Evolutionary conservation across 92 coral and sea anemone genomes (phyloP).

Genomic region (Paramuricea clavata): DNA sequence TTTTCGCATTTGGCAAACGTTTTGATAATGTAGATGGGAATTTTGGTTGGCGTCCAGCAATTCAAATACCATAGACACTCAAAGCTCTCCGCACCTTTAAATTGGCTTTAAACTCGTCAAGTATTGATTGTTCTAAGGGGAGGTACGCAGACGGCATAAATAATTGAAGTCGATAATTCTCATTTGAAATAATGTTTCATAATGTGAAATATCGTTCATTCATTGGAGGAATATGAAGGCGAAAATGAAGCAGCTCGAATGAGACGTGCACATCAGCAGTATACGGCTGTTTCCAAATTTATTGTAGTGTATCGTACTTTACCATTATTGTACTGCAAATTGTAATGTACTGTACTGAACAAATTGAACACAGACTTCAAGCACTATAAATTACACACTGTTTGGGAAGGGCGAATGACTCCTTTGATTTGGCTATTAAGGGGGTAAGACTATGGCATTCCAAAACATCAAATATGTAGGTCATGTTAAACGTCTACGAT

Average conservation of each 20-base stretch:
- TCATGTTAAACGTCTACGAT: neutral
- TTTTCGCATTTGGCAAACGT: neutral
- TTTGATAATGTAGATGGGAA: neutral
- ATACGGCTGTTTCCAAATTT: neutral
- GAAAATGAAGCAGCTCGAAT: neutral
- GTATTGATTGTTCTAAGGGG: slow-evolving; percentile 6
- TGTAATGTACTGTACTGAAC: too few relatives aligned
- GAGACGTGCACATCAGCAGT: neutral
- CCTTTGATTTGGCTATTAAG: too few relatives aligned
- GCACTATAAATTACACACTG: too few relatives aligned
- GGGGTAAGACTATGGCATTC: too few relatives aligned
- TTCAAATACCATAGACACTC: slow-evolving; percentile 16
- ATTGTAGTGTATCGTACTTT: too few relatives aligned
- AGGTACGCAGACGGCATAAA: slow-evolving; percentile 8
- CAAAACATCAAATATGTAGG: neutral
- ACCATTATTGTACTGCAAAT: too few relatives aligned
- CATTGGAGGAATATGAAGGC: neutral
- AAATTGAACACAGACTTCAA: too few relatives aligned
- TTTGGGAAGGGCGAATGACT: too few relatives aligned
- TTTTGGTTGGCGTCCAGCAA: slow-evolving; percentile 14
- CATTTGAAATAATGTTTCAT: neutral
- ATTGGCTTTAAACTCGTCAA: neutral
- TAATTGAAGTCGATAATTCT: neutral
- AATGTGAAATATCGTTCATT: neutral
- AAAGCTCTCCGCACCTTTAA: slow-evolving; percentile 16